Base-by-base conservation (phyloP, 92 coral and sea anemone species). In the Epizoanthus illoricatus region DNA sequence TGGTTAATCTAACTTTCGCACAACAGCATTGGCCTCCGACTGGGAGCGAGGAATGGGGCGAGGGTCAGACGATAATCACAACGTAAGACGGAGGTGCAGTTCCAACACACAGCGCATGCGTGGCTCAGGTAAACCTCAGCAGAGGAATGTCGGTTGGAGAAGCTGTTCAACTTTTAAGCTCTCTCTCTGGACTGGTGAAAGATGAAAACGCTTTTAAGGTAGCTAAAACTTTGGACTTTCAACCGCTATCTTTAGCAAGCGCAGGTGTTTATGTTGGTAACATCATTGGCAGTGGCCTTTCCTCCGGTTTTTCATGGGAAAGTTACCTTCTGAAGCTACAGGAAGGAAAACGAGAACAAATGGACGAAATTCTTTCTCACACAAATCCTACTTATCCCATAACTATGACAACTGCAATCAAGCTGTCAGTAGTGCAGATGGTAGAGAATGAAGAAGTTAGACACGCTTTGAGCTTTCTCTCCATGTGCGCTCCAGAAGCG, bases 181-280 rank as follows among this genome's bases (percentile, higher is more conserved):
- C 42, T 8, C 33, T 80, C 39, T 7, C 89, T 47, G 65, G 80
- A 17, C 79, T 70, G 54, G 45, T 54, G 20, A 63, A 61, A 69
- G 36, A 59, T 42, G 65, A 72, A 58, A 66, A 69, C 21, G 71
- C 20, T 24, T 45, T 69, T 18, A 52, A 69, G 19, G 74, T 86
- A 54, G 74, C 85, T 3, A 3, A 43, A 2, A 68, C 67, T 4
- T 85, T 85, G 16, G 85, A 85, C 65, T 70, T 56, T 16, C 88
- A 85, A 59, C 85, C 88, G 7, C 81, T 86, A 45, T 85, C 89
- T 41, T 71, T 86, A 61, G 89, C 86, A 2, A 62, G 73, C 54
- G 89, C 89, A 9, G 89, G 74, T 15, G 62, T 59, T n/a, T 86
- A 71, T 36, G 70, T 80, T 47, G 47, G 56, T 23, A 15, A 49